These are phyloP conservation scores for Blomia tropicalis DNA, from an alignment of 2,888 invertebrate species.

Conservation along the genomic window DNA sequence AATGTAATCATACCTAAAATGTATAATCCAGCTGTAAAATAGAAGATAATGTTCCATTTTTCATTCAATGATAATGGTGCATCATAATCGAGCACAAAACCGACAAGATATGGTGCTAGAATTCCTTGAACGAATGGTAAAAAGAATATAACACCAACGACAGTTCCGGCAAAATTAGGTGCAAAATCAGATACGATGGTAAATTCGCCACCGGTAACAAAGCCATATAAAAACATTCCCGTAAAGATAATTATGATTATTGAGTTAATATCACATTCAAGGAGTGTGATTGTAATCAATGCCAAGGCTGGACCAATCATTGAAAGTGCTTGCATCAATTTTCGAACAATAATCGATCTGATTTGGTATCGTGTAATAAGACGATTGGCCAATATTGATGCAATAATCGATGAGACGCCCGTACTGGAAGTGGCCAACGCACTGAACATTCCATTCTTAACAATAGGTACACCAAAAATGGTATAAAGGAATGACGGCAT, in stretches of 20 bases:
- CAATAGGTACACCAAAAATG: conserved; percentile 1
- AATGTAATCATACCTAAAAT: conserved; percentile 16
- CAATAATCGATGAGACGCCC: conserved; percentile 5
- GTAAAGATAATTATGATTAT: conserved; percentile 8
- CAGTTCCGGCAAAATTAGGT: conserved; percentile 22
- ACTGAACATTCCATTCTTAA: conserved; percentile 10
- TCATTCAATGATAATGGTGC: background rate
- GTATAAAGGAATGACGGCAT: conserved; percentile 10
- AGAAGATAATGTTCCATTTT: conserved; percentile 20
- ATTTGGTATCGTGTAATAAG: background rate
- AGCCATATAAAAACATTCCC: conserved; percentile 18
- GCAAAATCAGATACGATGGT: conserved; percentile 22
- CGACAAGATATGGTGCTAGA: conserved; percentile 20
- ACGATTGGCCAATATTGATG: background rate
- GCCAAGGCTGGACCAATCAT: conserved; percentile 26
- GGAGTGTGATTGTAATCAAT: background rate
- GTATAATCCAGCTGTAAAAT: background rate
- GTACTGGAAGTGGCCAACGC: background rate
- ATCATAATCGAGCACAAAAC: conserved; percentile 15
- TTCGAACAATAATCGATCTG: background rate
- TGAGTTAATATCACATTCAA: background rate
- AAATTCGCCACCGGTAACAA: conserved; percentile 22
- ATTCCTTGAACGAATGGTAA: conserved; percentile 16
- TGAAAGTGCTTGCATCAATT: conserved; percentile 18
- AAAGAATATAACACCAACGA: conserved; percentile 18